These are phyloP conservation scores for Calliphora vicina DNA, from an alignment of 1,140 invertebrate species.

Conservation along the genomic window DNA sequence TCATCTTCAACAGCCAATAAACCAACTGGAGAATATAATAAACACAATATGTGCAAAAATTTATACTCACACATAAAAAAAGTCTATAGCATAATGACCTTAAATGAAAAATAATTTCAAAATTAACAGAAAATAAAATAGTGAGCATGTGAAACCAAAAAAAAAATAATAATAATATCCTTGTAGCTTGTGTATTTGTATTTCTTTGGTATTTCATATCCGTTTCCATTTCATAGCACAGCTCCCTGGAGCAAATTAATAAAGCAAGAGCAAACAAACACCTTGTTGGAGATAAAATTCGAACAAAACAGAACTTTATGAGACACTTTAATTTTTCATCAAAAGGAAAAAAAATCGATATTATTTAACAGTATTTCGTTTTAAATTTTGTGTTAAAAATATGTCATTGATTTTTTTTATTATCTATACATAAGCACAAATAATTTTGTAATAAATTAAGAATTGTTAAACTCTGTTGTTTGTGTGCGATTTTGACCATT, in stretches of 20 bases:
- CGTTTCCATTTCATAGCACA: background rate
- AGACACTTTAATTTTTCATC: background rate
- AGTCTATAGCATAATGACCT: background rate
- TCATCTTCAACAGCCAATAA: background rate
- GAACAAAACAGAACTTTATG: background rate
- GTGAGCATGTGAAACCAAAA: background rate
- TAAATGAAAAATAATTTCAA: background rate
- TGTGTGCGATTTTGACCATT: background rate
- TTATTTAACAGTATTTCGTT: background rate
- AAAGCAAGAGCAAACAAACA: background rate
- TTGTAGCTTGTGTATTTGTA: background rate
- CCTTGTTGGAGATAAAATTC: background rate
- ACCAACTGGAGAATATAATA: background rate
- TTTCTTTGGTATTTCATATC: background rate
- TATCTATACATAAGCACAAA: background rate
- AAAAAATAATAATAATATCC: background rate
- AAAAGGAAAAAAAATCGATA: background rate
- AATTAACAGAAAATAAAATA: background rate
- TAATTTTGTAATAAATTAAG: background rate
- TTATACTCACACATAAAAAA: background rate
- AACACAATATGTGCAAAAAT: background rate
- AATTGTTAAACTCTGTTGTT: background rate
- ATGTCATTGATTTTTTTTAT: no score
- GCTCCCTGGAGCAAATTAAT: background rate
- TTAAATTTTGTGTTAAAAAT: background rate